These are phyloP conservation scores for Poeciliopsis turneri DNA, from an alignment of 2,797 vertebrate species.

Conservation along the genomic window DNA sequence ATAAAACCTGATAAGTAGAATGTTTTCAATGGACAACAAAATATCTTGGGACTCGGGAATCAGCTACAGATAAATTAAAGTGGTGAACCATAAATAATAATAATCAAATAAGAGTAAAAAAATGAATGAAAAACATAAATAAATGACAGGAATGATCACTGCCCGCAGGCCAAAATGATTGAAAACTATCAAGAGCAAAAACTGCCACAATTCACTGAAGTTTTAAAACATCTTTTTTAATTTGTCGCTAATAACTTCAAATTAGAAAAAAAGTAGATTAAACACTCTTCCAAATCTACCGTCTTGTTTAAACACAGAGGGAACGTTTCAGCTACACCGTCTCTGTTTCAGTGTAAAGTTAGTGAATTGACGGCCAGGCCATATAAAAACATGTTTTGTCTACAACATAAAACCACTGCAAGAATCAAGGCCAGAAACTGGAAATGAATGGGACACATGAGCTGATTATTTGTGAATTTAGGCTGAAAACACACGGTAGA, in stretches of 20 bases:
- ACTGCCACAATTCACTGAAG: background rate
- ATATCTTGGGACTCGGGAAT: background rate
- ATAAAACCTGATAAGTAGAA: background rate
- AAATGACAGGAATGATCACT: background rate
- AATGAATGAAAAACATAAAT: background rate
- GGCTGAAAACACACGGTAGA: background rate
- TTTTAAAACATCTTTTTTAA: too few species aligned
- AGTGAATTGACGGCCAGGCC: background rate
- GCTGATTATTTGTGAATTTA: conserved; percentile 20
- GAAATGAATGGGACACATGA: conserved; percentile 24
- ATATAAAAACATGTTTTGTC: background rate
- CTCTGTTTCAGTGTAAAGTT: background rate
- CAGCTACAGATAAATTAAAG: background rate
- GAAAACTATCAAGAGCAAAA: background rate
- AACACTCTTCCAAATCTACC: background rate
- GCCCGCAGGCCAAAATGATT: background rate
- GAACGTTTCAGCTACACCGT: background rate
- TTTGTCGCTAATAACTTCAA: too few species aligned
- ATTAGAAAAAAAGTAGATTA: too few species aligned
- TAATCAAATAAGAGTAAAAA: background rate
- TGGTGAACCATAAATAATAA: background rate
- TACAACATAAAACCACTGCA: background rate
- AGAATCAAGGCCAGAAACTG: background rate
- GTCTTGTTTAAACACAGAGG: background rate
- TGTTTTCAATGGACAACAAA: background rate